Percentiles rank a stretch among this genome's conserved stretches.
phyloP scores from a whole-genome alignment of 2,888 invertebrate genomes.

The Drosophila anceps region DNA sequence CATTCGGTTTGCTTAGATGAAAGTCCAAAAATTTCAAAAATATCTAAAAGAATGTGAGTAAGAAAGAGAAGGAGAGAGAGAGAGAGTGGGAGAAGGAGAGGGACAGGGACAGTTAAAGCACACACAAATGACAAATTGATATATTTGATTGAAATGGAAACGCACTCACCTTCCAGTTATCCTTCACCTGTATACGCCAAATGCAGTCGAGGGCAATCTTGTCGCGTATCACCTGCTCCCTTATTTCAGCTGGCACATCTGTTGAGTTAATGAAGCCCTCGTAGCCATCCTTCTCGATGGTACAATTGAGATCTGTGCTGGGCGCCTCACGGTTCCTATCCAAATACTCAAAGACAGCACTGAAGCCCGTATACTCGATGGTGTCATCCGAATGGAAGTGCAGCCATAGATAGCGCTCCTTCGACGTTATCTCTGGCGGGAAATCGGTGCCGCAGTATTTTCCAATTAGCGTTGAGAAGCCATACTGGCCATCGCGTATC shows the following conservation, averaged over 20 bases:
- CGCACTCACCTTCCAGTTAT: slow-evolving; percentile 88
- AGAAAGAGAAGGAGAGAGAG: neutral
- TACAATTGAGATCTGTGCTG: slow-evolving; percentile 87
- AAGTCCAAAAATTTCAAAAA: slow-evolving; percentile 89
- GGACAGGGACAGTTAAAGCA: neutral
- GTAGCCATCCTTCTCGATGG: slow-evolving; percentile 86
- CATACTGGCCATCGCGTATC: slow-evolving; percentile 93
- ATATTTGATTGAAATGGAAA: neutral
- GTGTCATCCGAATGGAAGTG: slow-evolving; percentile 92
- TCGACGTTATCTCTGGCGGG: slow-evolving; percentile 90
- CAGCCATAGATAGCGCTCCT: slow-evolving; percentile 91
- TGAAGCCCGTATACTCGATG: slow-evolving; percentile 92
- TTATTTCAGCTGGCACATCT: slow-evolving; percentile 87
- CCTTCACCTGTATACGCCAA: slow-evolving; percentile 89
- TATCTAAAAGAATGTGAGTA: slow-evolving; percentile 87
- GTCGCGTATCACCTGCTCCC: slow-evolving; percentile 86
- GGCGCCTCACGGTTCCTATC: slow-evolving; percentile 86
- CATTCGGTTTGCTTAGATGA: slow-evolving; percentile 90
- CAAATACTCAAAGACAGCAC: slow-evolving; percentile 90
- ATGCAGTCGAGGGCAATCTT: slow-evolving; percentile 90
- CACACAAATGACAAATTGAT: slow-evolving; percentile 9
- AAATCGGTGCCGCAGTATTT: slow-evolving; percentile 90
- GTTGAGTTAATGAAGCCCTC: slow-evolving; percentile 87
- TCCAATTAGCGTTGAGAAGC: slow-evolving; percentile 89
- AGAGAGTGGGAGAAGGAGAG: neutral